phyloP scores from a whole-genome alignment of 2,888 invertebrate species.

The Cataglyphis altisquamis region DNA sequence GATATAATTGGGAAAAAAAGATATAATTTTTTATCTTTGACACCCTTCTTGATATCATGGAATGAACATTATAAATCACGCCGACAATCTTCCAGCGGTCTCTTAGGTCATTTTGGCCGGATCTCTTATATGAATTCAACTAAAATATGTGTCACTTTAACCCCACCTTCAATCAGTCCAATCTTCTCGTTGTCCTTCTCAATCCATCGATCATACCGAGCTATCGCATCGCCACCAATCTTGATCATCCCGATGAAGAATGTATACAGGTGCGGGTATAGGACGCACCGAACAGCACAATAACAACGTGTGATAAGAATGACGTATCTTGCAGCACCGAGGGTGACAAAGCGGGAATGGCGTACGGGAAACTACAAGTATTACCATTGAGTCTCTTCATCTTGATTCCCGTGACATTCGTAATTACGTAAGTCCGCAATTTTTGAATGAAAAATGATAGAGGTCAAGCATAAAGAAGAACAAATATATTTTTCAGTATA shows the following conservation, averaged over 20 bases:
- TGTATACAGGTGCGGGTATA: constrained; percentile 2
- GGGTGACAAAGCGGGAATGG: constrained; percentile 73
- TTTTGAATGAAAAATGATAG: not conserved
- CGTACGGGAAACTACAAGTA: constrained; percentile 82
- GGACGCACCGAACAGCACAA: not conserved
- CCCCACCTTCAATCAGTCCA: constrained; percentile 19
- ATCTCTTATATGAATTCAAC: constrained; percentile 19
- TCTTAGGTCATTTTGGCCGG: not conserved
- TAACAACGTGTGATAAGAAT: constrained; percentile 37
- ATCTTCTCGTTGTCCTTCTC: not conserved
- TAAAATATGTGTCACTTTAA: constrained; percentile 18
- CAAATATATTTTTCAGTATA: not conserved
- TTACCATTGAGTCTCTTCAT: constrained; percentile 84
- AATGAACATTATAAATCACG: constrained; percentile 22
- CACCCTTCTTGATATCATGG: not conserved
- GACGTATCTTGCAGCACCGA: constrained; percentile 55
- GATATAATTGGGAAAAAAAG: not conserved
- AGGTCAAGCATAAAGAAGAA: not conserved
- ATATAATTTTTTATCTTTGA: constrained; percentile 3
- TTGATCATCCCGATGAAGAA: constrained; percentile 13
- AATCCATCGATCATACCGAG: constrained; percentile 23
- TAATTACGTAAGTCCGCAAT: constrained; percentile 84
- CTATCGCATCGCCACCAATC: not conserved
- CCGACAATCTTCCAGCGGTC: not conserved
- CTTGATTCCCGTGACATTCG: constrained; percentile 84